These are phyloP conservation scores for Orientallactaga bullata DNA, from an alignment of 2,113 vertebrate genomes.

Conservation along the genomic window DNA sequence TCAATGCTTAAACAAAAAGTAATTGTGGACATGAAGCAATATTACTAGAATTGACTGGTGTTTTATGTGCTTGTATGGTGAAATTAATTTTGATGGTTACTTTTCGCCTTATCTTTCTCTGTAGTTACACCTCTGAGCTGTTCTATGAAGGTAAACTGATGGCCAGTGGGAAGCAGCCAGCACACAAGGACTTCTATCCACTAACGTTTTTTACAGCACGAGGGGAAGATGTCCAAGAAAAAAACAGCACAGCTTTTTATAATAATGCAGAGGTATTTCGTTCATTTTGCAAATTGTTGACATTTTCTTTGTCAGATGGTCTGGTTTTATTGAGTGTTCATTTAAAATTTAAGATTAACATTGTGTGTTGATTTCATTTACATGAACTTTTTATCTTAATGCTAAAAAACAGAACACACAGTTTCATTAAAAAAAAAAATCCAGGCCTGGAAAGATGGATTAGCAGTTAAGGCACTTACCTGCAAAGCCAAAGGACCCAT, in stretches of 20 bases:
- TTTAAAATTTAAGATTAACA: background rate
- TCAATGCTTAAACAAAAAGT: constrained; percentile 23
- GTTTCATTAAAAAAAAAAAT: constrained; percentile 34
- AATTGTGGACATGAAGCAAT: constrained; percentile 27
- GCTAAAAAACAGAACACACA: constrained; percentile 29
- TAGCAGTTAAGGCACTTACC: too few relatives aligned
- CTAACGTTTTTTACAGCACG: constrained; percentile 99
- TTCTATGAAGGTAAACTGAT: constrained; percentile 99
- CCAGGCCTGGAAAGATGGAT: too few relatives aligned
- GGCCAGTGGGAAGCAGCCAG: constrained; percentile 99
- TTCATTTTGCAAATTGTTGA: constrained; percentile 47
- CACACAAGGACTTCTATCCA: constrained; percentile 99
- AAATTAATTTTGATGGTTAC: constrained; percentile 72
- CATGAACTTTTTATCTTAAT: constrained; percentile 45
- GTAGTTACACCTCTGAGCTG: constrained; percentile 98
- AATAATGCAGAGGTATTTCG: constrained; percentile 97
- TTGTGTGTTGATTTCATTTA: constrained; percentile 31
- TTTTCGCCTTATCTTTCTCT: constrained; percentile 75
- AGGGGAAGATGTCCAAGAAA: constrained; percentile 99
- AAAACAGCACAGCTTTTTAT: constrained; percentile 99
- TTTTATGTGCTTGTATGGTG: background rate
- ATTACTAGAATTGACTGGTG: constrained; percentile 61
- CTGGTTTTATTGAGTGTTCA: constrained; percentile 30
- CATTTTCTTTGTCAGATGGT: constrained; percentile 47
- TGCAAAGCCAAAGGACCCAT: too few relatives aligned